phyloP scores from a whole-genome alignment of 2,797 vertebrate species.

The Sphenopsis melanotis region DNA sequence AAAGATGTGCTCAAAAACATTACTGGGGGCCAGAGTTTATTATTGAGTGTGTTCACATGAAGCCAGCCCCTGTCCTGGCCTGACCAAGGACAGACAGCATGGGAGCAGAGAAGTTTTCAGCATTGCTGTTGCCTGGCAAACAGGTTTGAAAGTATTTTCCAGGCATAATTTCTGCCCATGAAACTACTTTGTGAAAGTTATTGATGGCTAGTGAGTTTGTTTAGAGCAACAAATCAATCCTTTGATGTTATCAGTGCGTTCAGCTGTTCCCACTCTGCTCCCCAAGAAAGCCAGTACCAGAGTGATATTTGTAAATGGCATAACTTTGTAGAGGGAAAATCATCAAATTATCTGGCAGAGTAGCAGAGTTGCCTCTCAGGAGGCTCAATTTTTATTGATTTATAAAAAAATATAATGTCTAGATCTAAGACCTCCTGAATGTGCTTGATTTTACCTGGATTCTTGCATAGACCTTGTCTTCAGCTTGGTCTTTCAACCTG shows the following conservation, averaged over 20 bases:
- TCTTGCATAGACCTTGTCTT: not conserved
- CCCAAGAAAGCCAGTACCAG: not conserved
- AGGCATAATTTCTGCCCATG: not conserved
- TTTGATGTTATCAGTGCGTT: not conserved
- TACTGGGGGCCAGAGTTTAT: not conserved
- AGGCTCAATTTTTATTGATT: not conserved
- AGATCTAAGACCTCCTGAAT: not conserved
- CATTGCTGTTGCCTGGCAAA: not conserved
- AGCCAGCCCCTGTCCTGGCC: not conserved
- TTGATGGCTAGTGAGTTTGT: not conserved
- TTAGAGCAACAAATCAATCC: not conserved
- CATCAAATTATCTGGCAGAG: not conserved
- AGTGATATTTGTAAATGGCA: not conserved
- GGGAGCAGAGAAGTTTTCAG: not conserved
- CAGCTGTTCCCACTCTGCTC: not conserved
- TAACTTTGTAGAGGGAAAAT: not conserved
- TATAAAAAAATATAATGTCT: not conserved
- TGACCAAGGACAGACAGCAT: accelerated
- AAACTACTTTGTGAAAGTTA: not conserved
- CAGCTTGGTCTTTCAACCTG: not conserved
- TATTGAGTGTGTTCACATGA: accelerated
- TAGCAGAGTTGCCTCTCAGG: not conserved
- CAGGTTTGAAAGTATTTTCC: accelerated
- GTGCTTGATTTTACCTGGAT: not conserved
- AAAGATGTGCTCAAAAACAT: accelerated